phyloP scores from a whole-genome alignment of 2,113 vertebrate species.

The Progne subis region DNA sequence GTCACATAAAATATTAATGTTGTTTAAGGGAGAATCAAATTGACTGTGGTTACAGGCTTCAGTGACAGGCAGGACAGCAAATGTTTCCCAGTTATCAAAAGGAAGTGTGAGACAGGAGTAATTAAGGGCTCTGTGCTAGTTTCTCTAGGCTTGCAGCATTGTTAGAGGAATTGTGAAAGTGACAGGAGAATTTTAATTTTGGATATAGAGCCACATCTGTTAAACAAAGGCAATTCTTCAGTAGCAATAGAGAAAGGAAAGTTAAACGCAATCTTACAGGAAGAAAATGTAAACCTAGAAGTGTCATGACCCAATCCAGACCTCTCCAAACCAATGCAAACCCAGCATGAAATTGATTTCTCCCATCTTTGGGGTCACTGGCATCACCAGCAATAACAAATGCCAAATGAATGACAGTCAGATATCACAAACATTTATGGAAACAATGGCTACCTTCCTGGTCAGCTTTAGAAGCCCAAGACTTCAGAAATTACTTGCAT shows the following conservation, averaged over 20 bases:
- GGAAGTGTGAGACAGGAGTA: slow-evolving; percentile 1
- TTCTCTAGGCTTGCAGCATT: background rate
- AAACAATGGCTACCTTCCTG: background rate
- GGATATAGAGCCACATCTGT: background rate
- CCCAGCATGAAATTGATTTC: background rate
- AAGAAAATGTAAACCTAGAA: background rate
- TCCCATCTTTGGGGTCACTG: background rate
- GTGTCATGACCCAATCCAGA: background rate
- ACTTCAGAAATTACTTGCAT: background rate
- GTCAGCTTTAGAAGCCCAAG: background rate
- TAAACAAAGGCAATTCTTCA: background rate
- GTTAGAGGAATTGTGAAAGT: background rate
- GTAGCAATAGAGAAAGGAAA: background rate
- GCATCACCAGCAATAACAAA: background rate
- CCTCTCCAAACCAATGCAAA: background rate
- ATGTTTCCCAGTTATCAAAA: background rate
- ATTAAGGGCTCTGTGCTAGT: background rate
- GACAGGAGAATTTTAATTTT: background rate
- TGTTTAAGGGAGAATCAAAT: background rate
- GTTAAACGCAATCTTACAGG: background rate
- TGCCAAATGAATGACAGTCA: background rate
- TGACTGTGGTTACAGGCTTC: background rate
- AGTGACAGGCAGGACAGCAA: slow-evolving; percentile 6
- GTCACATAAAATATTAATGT: background rate
- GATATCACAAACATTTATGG: background rate